Percentiles rank a stretch among this genome's conserved stretches.
These are phyloP conservation scores for Adrianichthys oophorus DNA, from an alignment of 2,797 vertebrate species.

Conservation along the genomic window DNA sequence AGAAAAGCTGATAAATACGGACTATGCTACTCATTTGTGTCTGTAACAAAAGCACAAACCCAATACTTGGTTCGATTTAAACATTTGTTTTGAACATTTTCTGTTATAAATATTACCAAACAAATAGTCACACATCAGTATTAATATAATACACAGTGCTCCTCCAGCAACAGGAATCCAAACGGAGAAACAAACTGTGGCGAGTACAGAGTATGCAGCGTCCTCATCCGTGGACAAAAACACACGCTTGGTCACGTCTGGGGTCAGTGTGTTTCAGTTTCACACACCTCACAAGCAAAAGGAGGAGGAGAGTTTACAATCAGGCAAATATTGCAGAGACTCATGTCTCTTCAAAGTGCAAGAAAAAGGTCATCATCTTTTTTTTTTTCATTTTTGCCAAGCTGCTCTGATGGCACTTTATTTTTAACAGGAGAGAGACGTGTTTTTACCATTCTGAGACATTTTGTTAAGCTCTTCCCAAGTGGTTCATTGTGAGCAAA, in stretches of 20 bases:
- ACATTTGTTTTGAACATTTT: conserved; percentile 59
- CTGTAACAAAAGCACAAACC: conserved; percentile 72
- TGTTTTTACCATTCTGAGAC: conserved; percentile 7
- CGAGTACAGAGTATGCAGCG: conserved; percentile 54
- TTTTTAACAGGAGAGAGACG: conserved; percentile 17
- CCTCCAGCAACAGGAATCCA: conserved; percentile 59
- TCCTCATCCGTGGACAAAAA: conserved; percentile 56
- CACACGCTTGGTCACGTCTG: conserved; percentile 34
- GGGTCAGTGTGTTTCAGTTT: conserved; percentile 28
- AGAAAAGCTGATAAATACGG: conserved; percentile 69
- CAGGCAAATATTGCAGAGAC: conserved; percentile 60
- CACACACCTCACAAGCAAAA: conserved; percentile 53
- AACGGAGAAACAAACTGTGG: conserved; percentile 51
- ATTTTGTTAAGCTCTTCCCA: conserved; percentile 15
- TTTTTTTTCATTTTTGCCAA: conserved; percentile 38
- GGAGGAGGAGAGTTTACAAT: conserved; percentile 63
- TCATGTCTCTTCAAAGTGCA: conserved; percentile 73
- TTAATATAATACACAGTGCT: conserved; percentile 80
- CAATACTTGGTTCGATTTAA: conserved; percentile 67
- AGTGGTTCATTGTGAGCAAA: conserved; percentile 28
- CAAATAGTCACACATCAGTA: conserved; percentile 75
- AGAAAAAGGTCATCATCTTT: conserved; percentile 36
- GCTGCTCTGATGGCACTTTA: conserved; percentile 55
- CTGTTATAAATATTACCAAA: conserved; percentile 74
- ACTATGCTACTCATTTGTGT: conserved; percentile 79